Percentiles rank a stretch among this genome's conserved stretches.
These are phyloP conservation scores for Pomacea maculata DNA, from an alignment of 1,140 invertebrate species.

Conservation along the genomic window DNA sequence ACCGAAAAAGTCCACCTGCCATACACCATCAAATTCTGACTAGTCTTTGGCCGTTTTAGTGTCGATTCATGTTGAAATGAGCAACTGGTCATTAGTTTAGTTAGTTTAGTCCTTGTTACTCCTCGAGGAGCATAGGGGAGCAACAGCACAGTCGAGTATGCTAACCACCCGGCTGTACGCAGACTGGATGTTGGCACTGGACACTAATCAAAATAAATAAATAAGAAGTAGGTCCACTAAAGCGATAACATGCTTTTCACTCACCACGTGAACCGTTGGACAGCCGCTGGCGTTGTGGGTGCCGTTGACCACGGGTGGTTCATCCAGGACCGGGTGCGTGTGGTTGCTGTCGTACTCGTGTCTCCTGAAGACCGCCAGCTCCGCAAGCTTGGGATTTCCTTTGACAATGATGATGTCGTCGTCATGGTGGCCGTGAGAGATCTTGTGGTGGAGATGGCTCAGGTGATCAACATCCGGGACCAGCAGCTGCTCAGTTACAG, in stretches of 20 bases:
- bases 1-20: conserved; percentile 20
- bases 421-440: neutral
- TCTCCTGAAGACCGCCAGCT: neutral
- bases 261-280: neutral
- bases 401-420: conserved; percentile 1
- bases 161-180: neutral
- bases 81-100: neutral
- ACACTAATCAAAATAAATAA: neutral
- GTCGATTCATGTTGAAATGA: too few relatives aligned
- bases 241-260: neutral
- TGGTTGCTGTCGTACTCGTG: conserved; percentile 3
- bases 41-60: too few relatives aligned
- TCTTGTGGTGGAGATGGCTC: neutral
- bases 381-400: neutral
- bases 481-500: too few relatives aligned
- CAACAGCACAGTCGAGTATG: neutral
- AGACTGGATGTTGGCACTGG: neutral
- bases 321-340: conserved; percentile 5
- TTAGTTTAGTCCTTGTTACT: too few relatives aligned
- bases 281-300: neutral
- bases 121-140: too few relatives aligned
- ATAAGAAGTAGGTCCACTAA: neutral
- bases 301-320: conserved; percentile 2
- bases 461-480: too few relatives aligned
- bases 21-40: too few relatives aligned